These are phyloP conservation scores for Drosophila lini DNA, from an alignment of 1,140 invertebrate species.

Conservation along the genomic window DNA sequence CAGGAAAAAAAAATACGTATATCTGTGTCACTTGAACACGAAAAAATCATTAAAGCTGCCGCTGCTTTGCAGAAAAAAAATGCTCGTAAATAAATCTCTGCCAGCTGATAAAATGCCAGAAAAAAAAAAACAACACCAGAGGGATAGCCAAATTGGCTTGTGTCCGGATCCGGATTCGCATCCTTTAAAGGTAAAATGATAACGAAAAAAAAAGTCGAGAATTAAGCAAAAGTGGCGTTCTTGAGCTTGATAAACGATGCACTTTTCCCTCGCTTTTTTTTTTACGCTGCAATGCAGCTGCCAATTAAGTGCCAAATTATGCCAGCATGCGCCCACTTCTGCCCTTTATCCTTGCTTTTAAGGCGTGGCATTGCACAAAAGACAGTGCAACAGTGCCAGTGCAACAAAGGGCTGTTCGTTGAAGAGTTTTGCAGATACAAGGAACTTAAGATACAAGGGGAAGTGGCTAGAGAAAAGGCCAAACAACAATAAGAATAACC, in stretches of 20 bases:
- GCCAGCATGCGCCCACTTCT: constrained; percentile 19
- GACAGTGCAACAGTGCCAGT: constrained; percentile 22
- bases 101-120: constrained; percentile 20
- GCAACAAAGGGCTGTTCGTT: constrained; percentile 32
- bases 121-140: constrained; percentile 16
- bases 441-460: not conserved
- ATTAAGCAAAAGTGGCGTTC: constrained; percentile 28
- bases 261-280: constrained; percentile 14
- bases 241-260: constrained; percentile 67
- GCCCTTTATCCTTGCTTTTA: not conserved
- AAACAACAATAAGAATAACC: constrained; percentile 26
- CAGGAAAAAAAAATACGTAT: not conserved
- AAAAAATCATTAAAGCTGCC: constrained; percentile 41
- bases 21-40: constrained; percentile 47
- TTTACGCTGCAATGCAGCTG: constrained; percentile 50
- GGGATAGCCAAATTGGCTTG: constrained; percentile 39
- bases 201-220: not conserved
- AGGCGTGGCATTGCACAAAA: constrained; percentile 24
- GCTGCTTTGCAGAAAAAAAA: constrained; percentile 9
- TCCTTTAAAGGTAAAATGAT: constrained; percentile 24
- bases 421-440: constrained; percentile 32
- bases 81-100: constrained; percentile 39
- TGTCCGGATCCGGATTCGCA: constrained; percentile 10
- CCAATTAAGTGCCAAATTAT: constrained; percentile 81
- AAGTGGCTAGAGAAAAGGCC: not conserved